Conservation (phyloP, 2,888 invertebrate species). For the Epiblema foenella region DNA sequence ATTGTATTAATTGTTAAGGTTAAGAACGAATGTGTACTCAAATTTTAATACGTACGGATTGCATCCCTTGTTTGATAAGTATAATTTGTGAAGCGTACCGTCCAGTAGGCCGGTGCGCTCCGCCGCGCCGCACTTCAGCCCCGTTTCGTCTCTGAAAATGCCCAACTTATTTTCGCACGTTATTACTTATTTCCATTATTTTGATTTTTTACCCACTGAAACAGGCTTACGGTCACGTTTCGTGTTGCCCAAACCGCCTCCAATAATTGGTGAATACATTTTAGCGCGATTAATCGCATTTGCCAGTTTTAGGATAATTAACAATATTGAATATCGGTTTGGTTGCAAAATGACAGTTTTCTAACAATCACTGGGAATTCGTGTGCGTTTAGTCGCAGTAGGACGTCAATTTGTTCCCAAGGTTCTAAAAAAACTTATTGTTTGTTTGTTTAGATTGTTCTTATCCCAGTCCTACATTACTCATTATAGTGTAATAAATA, state of each 20-base stretch:
- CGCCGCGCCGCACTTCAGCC: not conserved
- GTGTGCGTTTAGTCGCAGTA: not conserved
- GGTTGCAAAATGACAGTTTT: not conserved
- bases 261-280: conserved; percentile 19
- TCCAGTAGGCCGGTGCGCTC: not conserved
- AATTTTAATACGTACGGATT: conserved; percentile 58
- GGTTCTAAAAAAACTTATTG: conserved; percentile 40
- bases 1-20: conserved; percentile 77
- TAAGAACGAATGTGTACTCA: conserved; percentile 67
- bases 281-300: not conserved
- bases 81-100: conserved; percentile 39
- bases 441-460: conserved; percentile 47
- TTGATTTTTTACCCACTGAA: conserved; percentile 64
- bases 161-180: conserved; percentile 40
- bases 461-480: conserved; percentile 26
- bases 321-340: not conserved
- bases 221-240: conserved; percentile 65
- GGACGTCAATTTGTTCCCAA: not conserved
- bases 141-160: conserved; percentile 10
- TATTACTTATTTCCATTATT: conserved; percentile 46
- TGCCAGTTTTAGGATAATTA: not conserved
- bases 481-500: conserved; percentile 38
- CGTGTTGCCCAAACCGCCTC: conserved; percentile 56
- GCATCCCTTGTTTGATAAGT: conserved; percentile 47
- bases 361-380: not conserved